These are phyloP conservation scores for Campylomormyrus tamandua DNA, from an alignment of 2,113 vertebrate genomes.

Conservation along the genomic window DNA sequence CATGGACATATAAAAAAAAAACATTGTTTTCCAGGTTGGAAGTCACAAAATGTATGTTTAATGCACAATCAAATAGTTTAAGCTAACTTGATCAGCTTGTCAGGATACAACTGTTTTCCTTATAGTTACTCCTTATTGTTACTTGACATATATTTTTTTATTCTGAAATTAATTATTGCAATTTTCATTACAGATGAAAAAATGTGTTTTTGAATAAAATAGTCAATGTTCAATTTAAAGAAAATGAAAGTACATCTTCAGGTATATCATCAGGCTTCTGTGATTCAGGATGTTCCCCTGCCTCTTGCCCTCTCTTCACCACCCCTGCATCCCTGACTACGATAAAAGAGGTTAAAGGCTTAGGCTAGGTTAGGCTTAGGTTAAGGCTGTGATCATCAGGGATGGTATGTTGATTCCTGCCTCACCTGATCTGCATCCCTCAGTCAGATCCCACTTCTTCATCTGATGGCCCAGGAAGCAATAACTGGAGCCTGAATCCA, in stretches of 20 bases:
- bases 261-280: not conserved
- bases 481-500: not conserved
- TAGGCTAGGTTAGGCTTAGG: no score
- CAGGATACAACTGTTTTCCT: not conserved
- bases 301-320: not conserved
- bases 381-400: not conserved
- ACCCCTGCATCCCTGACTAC: not conserved
- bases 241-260: not conserved
- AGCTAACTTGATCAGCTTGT: not conserved
- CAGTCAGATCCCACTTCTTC: not conserved
- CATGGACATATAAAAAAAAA: not conserved
- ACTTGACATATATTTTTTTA: not conserved
- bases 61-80: not conserved
- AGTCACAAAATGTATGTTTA: not conserved
- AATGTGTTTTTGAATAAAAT: not conserved
- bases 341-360: not conserved
- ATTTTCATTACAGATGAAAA: not conserved
- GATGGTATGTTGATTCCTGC: not conserved
- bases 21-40: not conserved
- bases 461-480: not conserved
- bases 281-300: not conserved
- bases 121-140: not conserved
- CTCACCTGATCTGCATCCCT: not conserved
- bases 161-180: not conserved
- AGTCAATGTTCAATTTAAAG: not conserved